Conservation (phyloP, 2,888 invertebrate species). For the Priocnemis perturbator region DNA sequence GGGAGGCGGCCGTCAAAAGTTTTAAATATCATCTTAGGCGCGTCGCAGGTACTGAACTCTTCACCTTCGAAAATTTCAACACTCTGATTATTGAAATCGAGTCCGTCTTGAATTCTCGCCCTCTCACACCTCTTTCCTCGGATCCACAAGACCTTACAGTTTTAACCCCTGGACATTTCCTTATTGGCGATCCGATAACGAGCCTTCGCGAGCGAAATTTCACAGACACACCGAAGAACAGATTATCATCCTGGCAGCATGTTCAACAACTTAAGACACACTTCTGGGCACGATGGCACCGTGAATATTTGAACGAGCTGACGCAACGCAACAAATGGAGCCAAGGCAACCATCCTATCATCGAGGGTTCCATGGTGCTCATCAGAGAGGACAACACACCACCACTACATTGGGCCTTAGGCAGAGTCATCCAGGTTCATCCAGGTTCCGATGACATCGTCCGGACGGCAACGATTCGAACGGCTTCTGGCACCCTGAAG, state of each 20-base stretch:
- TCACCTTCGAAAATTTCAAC: constrained; percentile 45
- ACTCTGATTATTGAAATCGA: constrained; percentile 39
- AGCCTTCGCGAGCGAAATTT: constrained; percentile 27
- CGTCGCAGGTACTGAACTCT: neutral
- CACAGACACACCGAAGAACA: constrained; percentile 14
- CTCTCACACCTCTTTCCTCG: constrained; percentile 37
- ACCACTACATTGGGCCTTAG: too few species aligned
- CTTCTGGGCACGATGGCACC: too few species aligned
- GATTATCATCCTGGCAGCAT: constrained; percentile 32
- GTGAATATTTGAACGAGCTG: too few species aligned
- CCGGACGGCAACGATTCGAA: too few species aligned
- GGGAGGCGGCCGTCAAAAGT: neutral
- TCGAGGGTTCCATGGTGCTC: too few species aligned
- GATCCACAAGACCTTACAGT: constrained; percentile 37
- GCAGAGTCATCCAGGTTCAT: too few species aligned
- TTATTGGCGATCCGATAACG: constrained; percentile 40
- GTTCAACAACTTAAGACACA: too few species aligned
- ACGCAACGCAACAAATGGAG: too few species aligned
- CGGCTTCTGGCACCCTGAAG: too few species aligned
- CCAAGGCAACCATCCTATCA: too few species aligned
- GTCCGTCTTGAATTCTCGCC: constrained; percentile 41
- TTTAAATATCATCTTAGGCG: neutral
- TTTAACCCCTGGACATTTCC: constrained; percentile 40
- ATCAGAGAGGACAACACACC: too few species aligned
- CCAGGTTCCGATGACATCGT: too few species aligned